Evolutionary conservation across 2,797 vertebrate genomes (phyloP), one percentile per base, ranked within the genome.

Genomic region (Valencia hispanica): DNA sequence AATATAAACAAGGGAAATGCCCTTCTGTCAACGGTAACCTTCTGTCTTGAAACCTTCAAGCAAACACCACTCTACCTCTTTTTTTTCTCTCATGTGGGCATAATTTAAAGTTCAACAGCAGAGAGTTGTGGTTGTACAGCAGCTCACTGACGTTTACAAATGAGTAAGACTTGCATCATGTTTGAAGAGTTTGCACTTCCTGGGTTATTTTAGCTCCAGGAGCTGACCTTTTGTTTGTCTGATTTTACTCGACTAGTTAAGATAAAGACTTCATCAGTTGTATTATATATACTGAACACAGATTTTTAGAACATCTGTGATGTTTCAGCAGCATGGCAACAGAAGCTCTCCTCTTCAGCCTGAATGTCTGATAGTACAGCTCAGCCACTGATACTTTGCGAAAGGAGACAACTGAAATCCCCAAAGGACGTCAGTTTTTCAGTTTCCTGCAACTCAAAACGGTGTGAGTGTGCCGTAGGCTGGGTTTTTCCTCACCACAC

Each of bases 401-500:
- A 27, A 71, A 78, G 66, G 30, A 76, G 34, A 57, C 74, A 50
- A 77, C 34, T 76, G 74, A 87, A 92, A 91, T 86, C 75, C 89
- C 89, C 88, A 76, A 43, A 79, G 72, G 55, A 80, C 22, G 66
- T 88, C 84, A 81, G 55, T 69, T 65, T 80, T 74, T 88, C 68
- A 83, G 81, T 88, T 88, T 90, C 82, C 73, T 81, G 74, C 75
- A 85, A 55, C 50, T 51, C n/a, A 61, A 15, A 82, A 81, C 55
- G 50, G 70, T 79, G 79, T 86, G 76, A 77, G 2, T 25, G 25
- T 76, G 39, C 68, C 72, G 74, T 2, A 18, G 39, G 70, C 66
- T 77, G 79, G 87, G 82, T 81, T 83, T 87, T 89, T 85, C 83
- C 86, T 85, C 73, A 79, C 84, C 84, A 75, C 86, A 80, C 18